Conservation (phyloP, 2,888 invertebrate genomes). For the Acleris emargana region DNA sequence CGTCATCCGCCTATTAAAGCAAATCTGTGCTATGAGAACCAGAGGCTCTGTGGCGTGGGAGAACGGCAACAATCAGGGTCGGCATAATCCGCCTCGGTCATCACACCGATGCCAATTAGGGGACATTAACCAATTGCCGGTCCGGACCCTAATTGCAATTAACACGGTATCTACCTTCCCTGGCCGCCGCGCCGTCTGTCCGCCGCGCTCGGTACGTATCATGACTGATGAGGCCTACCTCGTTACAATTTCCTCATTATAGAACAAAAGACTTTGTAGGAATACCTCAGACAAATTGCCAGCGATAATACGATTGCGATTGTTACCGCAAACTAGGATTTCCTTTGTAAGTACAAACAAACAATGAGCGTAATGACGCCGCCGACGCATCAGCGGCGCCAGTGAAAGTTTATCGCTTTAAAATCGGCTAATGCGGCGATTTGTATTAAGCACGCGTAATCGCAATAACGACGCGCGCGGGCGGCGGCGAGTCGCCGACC, state of each 20-base stretch:
- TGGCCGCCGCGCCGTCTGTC: no score
- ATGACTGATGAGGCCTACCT: no score
- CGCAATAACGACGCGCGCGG: background rate
- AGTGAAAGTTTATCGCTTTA: constrained; percentile 34
- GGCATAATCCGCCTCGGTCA: constrained; percentile 33
- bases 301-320: constrained; percentile 6
- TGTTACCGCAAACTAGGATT: constrained; percentile 9
- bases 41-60: constrained; percentile 10
- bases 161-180: constrained; percentile 44
- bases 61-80: constrained; percentile 34
- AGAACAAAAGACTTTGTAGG: no score
- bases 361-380: constrained; percentile 23
- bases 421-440: constrained; percentile 25
- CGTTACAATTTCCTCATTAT: no score
- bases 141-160: constrained; percentile 49
- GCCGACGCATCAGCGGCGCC: constrained; percentile 16
- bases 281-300: background rate
- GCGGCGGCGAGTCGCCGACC: constrained; percentile 22
- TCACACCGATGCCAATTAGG: constrained; percentile 59
- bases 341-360: constrained; percentile 16
- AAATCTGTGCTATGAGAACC: constrained; percentile 6
- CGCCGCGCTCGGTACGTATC: no score
- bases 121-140: constrained; percentile 57
- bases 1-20: constrained; percentile 9
- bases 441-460: constrained; percentile 18